These are phyloP conservation scores for Pangasius larnaudii DNA, from an alignment of 2,797 vertebrate species.

Conservation along the genomic window DNA sequence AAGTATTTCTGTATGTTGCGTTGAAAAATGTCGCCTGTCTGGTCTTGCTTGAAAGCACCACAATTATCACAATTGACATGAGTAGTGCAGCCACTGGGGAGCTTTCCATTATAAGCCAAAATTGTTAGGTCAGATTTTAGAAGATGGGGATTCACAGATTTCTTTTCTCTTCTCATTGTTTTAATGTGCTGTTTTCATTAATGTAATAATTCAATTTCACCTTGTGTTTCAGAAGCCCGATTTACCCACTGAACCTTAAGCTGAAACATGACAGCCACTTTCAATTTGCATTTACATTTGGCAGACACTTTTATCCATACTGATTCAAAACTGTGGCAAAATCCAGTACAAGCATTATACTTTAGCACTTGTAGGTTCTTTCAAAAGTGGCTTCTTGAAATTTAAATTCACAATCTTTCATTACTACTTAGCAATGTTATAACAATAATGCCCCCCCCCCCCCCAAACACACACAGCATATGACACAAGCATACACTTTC, in stretches of 20 bases:
- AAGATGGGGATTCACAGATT: neutral
- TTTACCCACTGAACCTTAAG: neutral
- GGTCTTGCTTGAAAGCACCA: slow-evolving; percentile 39
- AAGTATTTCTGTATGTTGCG: slow-evolving; percentile 32
- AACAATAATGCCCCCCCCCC: neutral
- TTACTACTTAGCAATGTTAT: neutral
- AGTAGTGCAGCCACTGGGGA: slow-evolving; percentile 16
- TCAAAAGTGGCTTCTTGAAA: neutral
- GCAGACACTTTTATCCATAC: neutral
- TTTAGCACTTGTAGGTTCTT: neutral
- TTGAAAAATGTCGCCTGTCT: slow-evolving; percentile 34
- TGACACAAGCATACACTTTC: neutral
- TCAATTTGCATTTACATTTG: neutral
- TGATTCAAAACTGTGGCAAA: neutral
- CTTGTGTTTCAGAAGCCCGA: slow-evolving; percentile 3
- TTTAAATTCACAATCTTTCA: neutral
- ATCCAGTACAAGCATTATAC: neutral
- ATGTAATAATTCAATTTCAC: neutral
- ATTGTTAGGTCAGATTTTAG: slow-evolving; percentile 17
- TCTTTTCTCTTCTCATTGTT: neutral
- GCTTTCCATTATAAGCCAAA: slow-evolving; percentile 24
- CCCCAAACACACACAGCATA: too few species aligned
- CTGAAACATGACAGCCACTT: neutral
- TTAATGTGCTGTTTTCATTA: slow-evolving; percentile 16
- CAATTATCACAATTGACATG: slow-evolving; percentile 47